phyloP scores from a whole-genome alignment of 2,888 invertebrate genomes.

The Tenthredo notha region DNA sequence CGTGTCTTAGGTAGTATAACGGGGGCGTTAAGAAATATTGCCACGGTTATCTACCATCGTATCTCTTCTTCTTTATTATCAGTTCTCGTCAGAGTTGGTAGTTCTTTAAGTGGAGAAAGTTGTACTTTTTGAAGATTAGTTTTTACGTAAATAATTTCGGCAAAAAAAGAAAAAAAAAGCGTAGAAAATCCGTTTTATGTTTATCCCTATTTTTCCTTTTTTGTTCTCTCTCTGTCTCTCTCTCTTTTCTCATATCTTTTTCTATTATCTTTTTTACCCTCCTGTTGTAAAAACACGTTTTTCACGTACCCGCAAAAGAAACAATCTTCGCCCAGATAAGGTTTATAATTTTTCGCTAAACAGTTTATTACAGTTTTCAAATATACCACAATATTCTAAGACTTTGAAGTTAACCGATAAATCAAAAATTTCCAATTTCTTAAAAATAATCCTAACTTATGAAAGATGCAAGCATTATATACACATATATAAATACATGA shows the following conservation, averaged over 20 bases:
- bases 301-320: background rate
- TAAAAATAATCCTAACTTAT: background rate
- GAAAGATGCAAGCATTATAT: background rate
- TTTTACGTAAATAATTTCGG: slow-evolving; percentile 40
- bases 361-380: background rate
- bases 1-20: slow-evolving; percentile 31
- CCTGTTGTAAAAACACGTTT: slow-evolving; percentile 8
- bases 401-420: background rate
- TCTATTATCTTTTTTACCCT: background rate
- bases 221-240: no score
- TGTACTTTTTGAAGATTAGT: slow-evolving; percentile 48
- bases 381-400: background rate
- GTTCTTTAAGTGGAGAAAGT: slow-evolving; percentile 53
- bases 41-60: slow-evolving; percentile 44
- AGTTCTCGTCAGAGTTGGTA: slow-evolving; percentile 34
- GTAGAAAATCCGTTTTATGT: slow-evolving; percentile 31
- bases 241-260: background rate
- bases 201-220: slow-evolving; percentile 11
- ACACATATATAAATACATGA: background rate
- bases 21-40: slow-evolving; percentile 50
- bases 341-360: slow-evolving; percentile 4
- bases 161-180: background rate
- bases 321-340: background rate
- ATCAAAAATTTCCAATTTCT: background rate
- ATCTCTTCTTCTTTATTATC: slow-evolving; percentile 52